These are phyloP conservation scores for Arbacia lixula DNA, from an alignment of 53 echinoderm and acorn worm genomes.

Conservation along the genomic window DNA sequence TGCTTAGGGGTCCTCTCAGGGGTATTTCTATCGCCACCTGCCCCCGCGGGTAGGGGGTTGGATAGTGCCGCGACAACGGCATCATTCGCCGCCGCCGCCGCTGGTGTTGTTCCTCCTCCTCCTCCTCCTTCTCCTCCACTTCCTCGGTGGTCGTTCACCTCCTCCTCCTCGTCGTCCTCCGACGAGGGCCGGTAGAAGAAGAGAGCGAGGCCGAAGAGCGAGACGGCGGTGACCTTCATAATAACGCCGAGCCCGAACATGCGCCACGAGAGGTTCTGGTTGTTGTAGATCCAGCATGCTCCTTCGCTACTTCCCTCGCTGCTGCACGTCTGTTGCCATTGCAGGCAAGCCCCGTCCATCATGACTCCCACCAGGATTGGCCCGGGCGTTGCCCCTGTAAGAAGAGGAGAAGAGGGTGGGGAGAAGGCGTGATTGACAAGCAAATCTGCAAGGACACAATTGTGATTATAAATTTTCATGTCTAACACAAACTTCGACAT, in stretches of 20 bases:
- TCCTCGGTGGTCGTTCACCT: neutral
- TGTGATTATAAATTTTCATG: too few species aligned
- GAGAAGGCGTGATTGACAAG: too few species aligned
- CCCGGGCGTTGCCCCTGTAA: conserved; percentile 62
- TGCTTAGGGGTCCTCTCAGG: neutral
- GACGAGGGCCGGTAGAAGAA: conserved; percentile 60
- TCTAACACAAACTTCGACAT: too few species aligned
- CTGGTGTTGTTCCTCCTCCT: too few species aligned
- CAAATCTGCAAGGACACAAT: too few species aligned
- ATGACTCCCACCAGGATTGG: conserved; percentile 67
- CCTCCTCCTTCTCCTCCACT: neutral
- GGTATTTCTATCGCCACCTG: too few species aligned
- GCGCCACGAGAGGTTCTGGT: conserved; percentile 58
- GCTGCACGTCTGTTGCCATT: conserved; percentile 74
- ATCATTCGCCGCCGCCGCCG: conserved; percentile 33
- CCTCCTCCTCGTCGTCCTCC: neutral
- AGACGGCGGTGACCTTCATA: conserved; percentile 54
- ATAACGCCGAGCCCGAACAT: conserved; percentile 62
- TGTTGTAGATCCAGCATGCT: conserved; percentile 74
- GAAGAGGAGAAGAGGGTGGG: too few species aligned
- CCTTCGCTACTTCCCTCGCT: conserved; percentile 60
- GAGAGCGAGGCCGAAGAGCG: conserved; percentile 60
- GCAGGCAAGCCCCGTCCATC: conserved; percentile 67
- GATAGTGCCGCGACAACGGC: conserved; percentile 5
- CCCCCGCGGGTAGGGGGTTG: neutral